Evolutionary conservation across 2,113 vertebrate species (phyloP), one percentile per base, ranked within the genome.

Genomic region (Ciconia boyciana): DNA sequence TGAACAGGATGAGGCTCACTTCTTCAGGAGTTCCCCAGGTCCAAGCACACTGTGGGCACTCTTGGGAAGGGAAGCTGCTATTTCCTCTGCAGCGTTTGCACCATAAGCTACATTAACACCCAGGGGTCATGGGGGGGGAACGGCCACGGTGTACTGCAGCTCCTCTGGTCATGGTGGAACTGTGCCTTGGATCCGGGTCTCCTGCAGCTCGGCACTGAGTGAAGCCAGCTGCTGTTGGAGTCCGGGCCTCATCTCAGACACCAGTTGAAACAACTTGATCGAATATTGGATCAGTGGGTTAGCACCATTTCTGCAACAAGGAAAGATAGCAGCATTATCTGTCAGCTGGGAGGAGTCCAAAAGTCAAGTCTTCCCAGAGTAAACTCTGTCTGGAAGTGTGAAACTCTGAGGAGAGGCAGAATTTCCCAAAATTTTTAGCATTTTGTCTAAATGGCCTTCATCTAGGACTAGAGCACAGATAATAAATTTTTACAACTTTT

Each of bases 241-340:
- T 0, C 60, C 5, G 1, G n/a, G 44, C 39, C 31, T 43, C 57
- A 1, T 14, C 43, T 13, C 66, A 36, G 65, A 3, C 39, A 41
- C 1, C 18, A 17, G 13, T 0, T 13, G 64, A 25, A 69, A 21
- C 57, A n/a, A 1, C 32, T 11, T 6, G 43, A 13, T 34, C 0
- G 0, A 39, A 2, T 8, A 0, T 0, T 43, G 68, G 28, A 17
- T 17, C 41, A 7, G 31, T 9, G 52, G 55, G 51, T 68, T 49
- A 54, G 70, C 70, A 49, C 34, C 76, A 6, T 24, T 66, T 29
- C 71, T 36, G 57, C 58, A 11, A 1, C n/a, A 41, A 16, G 70
- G 46, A 32, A 4, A 20, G 43, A 7, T 6, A 41, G 10, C 46
- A 18, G 52, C 61, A 2, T 13, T 5, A 3, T 14, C 66, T 32